Evolutionary conservation across 2,113 vertebrate genomes (phyloP), one percentile per base, ranked within the genome.

Genomic region (Plecotus auritus): DNA sequence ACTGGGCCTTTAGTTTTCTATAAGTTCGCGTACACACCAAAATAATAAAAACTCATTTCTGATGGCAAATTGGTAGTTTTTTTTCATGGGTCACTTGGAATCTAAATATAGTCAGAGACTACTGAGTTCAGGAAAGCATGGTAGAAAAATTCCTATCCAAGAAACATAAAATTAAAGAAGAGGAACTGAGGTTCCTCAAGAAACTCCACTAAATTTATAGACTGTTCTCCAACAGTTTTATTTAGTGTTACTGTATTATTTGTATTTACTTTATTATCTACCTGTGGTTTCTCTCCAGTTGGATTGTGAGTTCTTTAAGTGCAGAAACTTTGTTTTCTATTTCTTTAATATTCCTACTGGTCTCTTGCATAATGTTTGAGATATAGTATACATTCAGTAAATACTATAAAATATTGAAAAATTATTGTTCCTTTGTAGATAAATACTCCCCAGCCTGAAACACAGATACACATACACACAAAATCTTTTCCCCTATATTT

Each of bases 391-490:
- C 23, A 72, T 90, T 85, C 37, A 49, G 26, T 90, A 74, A 81
- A 30, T 91, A 32, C 77, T 95, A 74, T 69, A 81, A 92, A 85
- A 78, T 84, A 84, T 14, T 87, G 17, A 54, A 66, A 94, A 92
- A 86, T 67, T 17, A 17, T 80, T 74, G 26, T 80, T 40, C 42
- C 28, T 84, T 94, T 94, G 64, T 73, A 91, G 40, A 20, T 61
- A 30, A 69, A 37, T 77, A 80, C 20, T 66, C 11, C 66, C 30
- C 26, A n/a, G 20, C 45, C 45, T 72, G 6, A 77, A 94, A 69
- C 49, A 82, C 32, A 14, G 10, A 30, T 35, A 49, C 42, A 49
- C 30, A 56, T 47, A 17, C 20, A 37, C 45, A 23, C 32, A 74
- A 16, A 61, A 16, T 23, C 26, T 22, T 69, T 90, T 90, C 23